Evolutionary conservation across 2,888 invertebrate genomes (phyloP), one percentile per base, ranked within the genome.

Genomic region (Biston betularia): DNA sequence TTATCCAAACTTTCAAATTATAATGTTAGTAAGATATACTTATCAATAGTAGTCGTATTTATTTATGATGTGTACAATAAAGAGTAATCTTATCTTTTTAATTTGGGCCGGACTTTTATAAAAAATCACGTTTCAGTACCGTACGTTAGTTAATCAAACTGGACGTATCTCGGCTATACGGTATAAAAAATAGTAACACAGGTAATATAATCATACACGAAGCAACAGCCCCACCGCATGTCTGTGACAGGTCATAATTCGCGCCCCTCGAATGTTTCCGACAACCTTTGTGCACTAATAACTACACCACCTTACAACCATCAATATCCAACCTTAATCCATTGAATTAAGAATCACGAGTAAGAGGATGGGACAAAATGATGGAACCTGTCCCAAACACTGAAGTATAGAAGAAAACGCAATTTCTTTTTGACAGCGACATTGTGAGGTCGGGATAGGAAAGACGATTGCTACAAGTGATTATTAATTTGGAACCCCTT

Each of bases 251-350:
- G 81, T 84, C 85, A 86, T 90, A 92, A 90, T 89, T 91, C 88
- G 84, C 87, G 79, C 86, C 86, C 86, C 86, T 81, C 53, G 77
- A 74, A 76, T 86, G 89, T 80, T 70, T 72, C 69, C 82, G 91
- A 91, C 92, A 78, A 88, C 86, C 90, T 92, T 92, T 92, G 89
- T 92, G 82, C 81, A 85, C 83, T 89, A 89, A 90, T 90, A 88
- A 71, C 61, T 69, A 68, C 54, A 46, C 55, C 54, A 50, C 46
- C 61, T 40, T n/a, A 59, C 49, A 6, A 5, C 61, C 34, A 57
- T 15, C 48, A 38, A 60, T 45, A 35, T 45, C 60, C 56, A 60
- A 65, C 67, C 60, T 65, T 71, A 64, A 59, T 5, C 0, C 33
- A 40, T 34, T 7, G 33, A 6, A 9, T 33, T 60, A 64, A 73